Percentiles rank a stretch among this genome's conserved stretches.
Conservation (phyloP, 1,140 invertebrate species). For the Bombus waltoni region DNA sequence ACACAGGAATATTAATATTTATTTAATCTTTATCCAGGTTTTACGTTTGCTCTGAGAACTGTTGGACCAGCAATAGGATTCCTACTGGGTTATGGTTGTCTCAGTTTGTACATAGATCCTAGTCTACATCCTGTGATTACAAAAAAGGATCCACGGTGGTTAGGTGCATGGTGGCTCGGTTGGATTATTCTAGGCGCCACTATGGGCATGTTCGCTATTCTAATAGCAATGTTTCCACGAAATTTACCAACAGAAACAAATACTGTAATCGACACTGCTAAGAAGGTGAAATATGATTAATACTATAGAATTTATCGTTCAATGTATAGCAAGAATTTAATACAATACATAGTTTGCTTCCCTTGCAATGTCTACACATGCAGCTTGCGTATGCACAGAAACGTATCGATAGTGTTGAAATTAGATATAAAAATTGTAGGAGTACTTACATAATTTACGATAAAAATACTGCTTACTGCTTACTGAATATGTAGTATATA, state of each 20-base stretch:
- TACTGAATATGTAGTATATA: background rate
- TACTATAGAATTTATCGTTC: background rate
- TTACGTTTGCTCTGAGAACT: conserved; percentile 85
- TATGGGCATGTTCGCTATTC: conserved; percentile 84
- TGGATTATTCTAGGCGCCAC: conserved; percentile 85
- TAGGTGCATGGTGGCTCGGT: conserved; percentile 89
- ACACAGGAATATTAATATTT: too few relatives aligned
- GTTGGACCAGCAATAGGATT: conserved; percentile 85
- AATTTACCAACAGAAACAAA: conserved; percentile 78
- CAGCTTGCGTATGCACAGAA: too few relatives aligned
- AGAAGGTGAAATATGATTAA: conserved; percentile 26
- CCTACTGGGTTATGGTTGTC: conserved; percentile 83
- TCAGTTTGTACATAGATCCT: conserved; percentile 87
- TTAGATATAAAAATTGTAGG: too few relatives aligned
- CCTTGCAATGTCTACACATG: too few relatives aligned
- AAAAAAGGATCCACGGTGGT: conserved; percentile 86
- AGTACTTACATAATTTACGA: background rate
- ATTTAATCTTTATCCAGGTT: conserved; percentile 80
- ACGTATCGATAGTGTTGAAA: too few relatives aligned
- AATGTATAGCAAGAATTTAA: background rate
- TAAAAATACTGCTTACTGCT: background rate
- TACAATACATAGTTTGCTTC: too few relatives aligned
- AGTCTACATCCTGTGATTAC: conserved; percentile 85
- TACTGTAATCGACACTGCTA: conserved; percentile 47
- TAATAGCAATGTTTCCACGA: conserved; percentile 85